Evolutionary conservation across 2,797 vertebrate species (phyloP).

Genomic region (Typhlichthys subterraneus): DNA sequence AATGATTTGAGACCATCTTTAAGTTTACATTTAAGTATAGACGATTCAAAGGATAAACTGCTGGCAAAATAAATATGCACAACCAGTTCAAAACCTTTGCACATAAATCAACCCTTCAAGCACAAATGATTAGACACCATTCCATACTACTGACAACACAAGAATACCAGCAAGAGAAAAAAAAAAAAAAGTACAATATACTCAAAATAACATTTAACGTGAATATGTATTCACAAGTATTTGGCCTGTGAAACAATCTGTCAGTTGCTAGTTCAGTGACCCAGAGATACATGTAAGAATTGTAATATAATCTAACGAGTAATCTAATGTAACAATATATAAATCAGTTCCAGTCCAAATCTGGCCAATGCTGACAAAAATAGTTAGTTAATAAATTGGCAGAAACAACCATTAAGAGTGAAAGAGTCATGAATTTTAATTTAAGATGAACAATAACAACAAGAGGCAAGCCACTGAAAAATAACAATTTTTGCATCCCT

Average conservation of each 20-base stretch:
- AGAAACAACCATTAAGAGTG: constrained; percentile 33
- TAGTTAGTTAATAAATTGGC: constrained; percentile 28
- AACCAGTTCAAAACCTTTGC: neutral
- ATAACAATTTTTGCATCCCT: constrained; percentile 39
- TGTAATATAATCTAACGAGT: no score
- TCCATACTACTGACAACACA: neutral
- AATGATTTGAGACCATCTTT: no score
- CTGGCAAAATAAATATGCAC: constrained; percentile 14
- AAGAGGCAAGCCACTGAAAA: constrained; percentile 44
- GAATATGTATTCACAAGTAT: constrained; percentile 6
- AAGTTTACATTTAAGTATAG: no score
- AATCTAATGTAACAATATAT: neutral
- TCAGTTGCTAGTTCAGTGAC: constrained; percentile 25
- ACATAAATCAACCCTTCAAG: no score
- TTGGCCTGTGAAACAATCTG: constrained; percentile 5
- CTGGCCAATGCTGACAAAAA: constrained; percentile 42
- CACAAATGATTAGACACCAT: no score
- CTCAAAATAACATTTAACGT: constrained; percentile 30
- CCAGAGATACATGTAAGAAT: neutral
- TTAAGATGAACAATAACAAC: constrained; percentile 43
- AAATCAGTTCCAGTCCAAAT: constrained; percentile 44
- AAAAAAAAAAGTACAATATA: constrained; percentile 45
- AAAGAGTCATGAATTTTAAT: constrained; percentile 6
- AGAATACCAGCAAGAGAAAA: constrained; percentile 14
- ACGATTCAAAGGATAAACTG: no score